Conservation (phyloP, 2,888 invertebrate genomes). For the Kuschelorhynchus macadamiae region DNA sequence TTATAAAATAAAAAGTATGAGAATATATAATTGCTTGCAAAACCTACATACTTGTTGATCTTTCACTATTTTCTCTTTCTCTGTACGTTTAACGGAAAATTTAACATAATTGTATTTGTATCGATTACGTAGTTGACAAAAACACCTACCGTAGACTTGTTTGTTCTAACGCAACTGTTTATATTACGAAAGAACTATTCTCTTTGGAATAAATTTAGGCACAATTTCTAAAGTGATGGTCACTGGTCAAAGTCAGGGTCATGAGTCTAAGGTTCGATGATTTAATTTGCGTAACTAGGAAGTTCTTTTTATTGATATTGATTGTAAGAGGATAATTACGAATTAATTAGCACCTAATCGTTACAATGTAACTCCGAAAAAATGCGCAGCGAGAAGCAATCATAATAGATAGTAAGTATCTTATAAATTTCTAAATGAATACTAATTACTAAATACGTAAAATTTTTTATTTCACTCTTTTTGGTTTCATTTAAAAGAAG, state of each 20-base stretch:
- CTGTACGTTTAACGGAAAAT: constrained; percentile 36
- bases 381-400: no score
- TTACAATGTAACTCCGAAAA: no score
- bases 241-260: constrained; percentile 28
- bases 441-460: no score
- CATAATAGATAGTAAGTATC: no score
- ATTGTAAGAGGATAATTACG: no score
- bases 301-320: no score
- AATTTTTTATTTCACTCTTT: no score
- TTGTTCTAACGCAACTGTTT: constrained; percentile 25
- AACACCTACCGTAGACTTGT: constrained; percentile 12
- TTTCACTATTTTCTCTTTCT: constrained; percentile 48
- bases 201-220: constrained; percentile 9
- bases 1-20: constrained; percentile 44
- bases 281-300: no score
- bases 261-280: no score
- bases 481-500: no score
- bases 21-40: constrained; percentile 29
- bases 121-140: constrained; percentile 17
- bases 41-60: constrained; percentile 42
- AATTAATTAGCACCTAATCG: no score
- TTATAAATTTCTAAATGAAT: no score
- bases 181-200: constrained; percentile 21
- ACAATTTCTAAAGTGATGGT: constrained; percentile 19
- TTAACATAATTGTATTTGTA: constrained; percentile 31